phyloP scores from a whole-genome alignment of 2,888 invertebrate genomes.

The Slavum lentiscoides region DNA sequence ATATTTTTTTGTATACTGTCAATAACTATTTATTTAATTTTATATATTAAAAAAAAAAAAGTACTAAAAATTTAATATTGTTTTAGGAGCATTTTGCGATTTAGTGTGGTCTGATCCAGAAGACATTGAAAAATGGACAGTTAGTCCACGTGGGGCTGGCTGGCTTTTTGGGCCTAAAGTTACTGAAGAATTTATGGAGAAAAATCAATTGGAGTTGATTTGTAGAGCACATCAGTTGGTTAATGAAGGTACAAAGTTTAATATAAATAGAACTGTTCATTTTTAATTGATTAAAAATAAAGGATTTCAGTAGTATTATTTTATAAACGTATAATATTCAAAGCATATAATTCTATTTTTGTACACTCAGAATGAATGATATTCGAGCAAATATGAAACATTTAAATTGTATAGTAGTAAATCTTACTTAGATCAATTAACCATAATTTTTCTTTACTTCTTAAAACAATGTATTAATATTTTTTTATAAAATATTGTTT shows the following conservation, averaged over 20 bases:
- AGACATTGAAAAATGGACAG: constrained; percentile 89
- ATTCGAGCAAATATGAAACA: no score
- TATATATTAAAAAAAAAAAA: not conserved
- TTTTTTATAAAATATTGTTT: no score
- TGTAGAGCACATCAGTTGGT: constrained; percentile 99
- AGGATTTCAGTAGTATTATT: no score
- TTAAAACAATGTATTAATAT: no score
- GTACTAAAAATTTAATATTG: not conserved
- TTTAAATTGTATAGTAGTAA: no score
- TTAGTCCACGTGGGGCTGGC: constrained; percentile 95
- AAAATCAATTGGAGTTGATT: constrained; percentile 89
- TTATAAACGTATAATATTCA: no score
- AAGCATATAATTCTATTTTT: no score
- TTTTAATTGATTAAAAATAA: not conserved
- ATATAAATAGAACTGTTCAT: not conserved
- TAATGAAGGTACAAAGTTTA: constrained; percentile 78
- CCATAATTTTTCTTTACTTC: no score
- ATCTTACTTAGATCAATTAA: no score
- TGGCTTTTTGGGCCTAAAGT: constrained; percentile 96
- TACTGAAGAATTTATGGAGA: constrained; percentile 90
- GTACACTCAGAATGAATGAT: no score
- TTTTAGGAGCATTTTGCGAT: constrained; percentile 88
- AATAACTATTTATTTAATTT: not conserved
- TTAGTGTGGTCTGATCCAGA: constrained; percentile 99
- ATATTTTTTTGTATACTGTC: no score